Percentiles rank a stretch among this genome's conserved stretches.
phyloP scores from a whole-genome alignment of 2,797 vertebrate genomes.

The Hybognathus amarus region DNA sequence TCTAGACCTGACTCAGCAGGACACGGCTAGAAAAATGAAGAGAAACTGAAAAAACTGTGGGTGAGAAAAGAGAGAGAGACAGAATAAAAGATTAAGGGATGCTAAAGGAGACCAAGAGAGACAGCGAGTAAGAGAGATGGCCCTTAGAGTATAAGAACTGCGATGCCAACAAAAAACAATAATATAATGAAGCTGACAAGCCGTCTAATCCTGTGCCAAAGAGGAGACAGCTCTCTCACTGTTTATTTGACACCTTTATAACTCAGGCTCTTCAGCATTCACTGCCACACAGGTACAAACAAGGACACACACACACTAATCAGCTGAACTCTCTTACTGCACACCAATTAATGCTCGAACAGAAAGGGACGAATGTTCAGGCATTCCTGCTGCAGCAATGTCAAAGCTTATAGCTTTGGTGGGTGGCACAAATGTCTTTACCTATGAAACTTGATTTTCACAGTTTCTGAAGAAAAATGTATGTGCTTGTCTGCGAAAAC shows the following conservation, averaged over 20 bases:
- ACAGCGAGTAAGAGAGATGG: constrained; percentile 12
- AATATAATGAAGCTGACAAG: constrained; percentile 41
- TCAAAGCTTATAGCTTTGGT: neutral
- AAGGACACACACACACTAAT: neutral
- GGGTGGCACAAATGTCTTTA: neutral
- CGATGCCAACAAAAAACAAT: constrained; percentile 29
- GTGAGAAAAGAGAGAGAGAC: constrained; percentile 20
- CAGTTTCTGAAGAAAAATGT: neutral
- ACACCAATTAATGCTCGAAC: constrained; percentile 33
- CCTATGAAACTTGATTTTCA: neutral
- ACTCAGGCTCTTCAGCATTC: constrained; percentile 24
- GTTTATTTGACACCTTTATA: constrained; percentile 50
- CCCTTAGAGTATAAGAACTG: constrained; percentile 21
- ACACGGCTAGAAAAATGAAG: constrained; percentile 12
- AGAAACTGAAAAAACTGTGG: constrained; percentile 5
- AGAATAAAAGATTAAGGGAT: constrained; percentile 9
- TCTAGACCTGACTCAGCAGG: constrained; percentile 54
- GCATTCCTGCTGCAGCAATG: constrained; percentile 6
- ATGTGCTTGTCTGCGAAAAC: neutral
- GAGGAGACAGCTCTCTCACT: constrained; percentile 4
- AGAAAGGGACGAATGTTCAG: neutral
- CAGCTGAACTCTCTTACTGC: neutral
- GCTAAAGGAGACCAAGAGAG: constrained; percentile 3
- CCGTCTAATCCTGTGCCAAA: constrained; percentile 21
- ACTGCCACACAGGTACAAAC: neutral